Base-by-base conservation (phyloP, 2,113 vertebrate genomes). In the Paraplagusia blochii region DNA sequence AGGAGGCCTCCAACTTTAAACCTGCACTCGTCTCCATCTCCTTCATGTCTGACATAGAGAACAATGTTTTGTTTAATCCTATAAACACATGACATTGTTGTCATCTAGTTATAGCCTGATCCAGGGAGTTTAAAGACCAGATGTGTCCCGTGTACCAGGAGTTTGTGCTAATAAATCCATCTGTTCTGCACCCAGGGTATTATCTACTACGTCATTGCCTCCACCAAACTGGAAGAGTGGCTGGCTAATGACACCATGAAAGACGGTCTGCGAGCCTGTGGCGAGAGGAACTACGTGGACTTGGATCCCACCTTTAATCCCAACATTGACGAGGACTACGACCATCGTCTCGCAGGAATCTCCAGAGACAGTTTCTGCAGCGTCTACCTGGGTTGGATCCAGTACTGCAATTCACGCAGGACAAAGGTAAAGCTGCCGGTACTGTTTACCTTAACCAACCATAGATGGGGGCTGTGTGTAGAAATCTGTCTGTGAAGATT, bases 301-400 rank as follows among this genome's bases (percentile, higher is more conserved):
- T 91, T 99, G 53, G 97, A 99, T 79, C 95, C 97, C 10, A 99
- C 96, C 2, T 99, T 99, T 85, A 98, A 98, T 73, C 97, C 97
- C 55, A 99, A 98, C 87, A 98, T 98, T 35, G 97, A 99, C 44
- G 96, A 99, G 79, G 97, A 99, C 87, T 99, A 98, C 56, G 97
- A 99, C 86, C 95, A 98, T 17, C 93, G 95, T 1, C 88, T 99
- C 16, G 95, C 97, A 11, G 97, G 97, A 66, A 93, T 99, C 86
- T 98, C 96, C 17, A 91, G 94, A 74, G 96, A 99, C 84, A 98
- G 95, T 69, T 98, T 98, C 85, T 98, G 97, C 74, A 89, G 89
- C 9, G 92, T 95, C 76, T 98, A 99, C 84, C 90, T 97, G 69
- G 91, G 88, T 83, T 99, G 96, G 96, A 98, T 98, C 86, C 95